These are phyloP conservation scores for Neelides folsomi DNA, from an alignment of 2,888 invertebrate genomes.

Conservation along the genomic window DNA sequence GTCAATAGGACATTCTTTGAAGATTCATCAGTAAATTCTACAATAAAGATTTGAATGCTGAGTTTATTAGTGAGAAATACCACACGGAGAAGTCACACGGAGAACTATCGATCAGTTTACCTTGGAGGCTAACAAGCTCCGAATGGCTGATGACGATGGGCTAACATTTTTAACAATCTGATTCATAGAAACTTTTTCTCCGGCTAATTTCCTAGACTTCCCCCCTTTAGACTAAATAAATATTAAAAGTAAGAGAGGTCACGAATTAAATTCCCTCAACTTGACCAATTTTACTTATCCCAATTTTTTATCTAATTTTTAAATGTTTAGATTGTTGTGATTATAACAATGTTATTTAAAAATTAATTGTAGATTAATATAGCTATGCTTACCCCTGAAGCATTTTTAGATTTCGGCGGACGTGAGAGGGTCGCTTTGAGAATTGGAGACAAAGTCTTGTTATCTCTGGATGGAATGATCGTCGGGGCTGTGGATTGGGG, in stretches of 20 bases:
- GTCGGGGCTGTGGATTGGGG: constrained; percentile 35
- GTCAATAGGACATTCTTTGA: too few relatives aligned
- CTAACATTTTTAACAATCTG: constrained; percentile 11
- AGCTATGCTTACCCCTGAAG: constrained; percentile 27
- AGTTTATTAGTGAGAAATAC: too few relatives aligned
- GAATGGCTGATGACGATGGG: constrained; percentile 31
- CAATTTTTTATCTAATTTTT: too few relatives aligned
- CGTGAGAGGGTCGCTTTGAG: constrained; percentile 70
- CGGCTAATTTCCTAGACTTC: constrained; percentile 6
- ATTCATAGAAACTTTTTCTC: constrained; percentile 5
- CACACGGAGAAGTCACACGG: too few relatives aligned
- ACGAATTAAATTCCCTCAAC: too few relatives aligned
- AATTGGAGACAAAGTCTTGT: constrained; percentile 52
- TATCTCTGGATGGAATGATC: constrained; percentile 35
- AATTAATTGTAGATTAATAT: too few relatives aligned
- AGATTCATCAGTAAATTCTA: too few relatives aligned
- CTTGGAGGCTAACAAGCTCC: constrained; percentile 33
- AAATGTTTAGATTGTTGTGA: too few relatives aligned
- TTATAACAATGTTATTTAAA: too few relatives aligned
- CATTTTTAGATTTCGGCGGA: constrained; percentile 40
- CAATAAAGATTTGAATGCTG: too few relatives aligned
- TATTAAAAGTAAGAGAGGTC: too few relatives aligned
- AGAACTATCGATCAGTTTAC: constrained; percentile 22
- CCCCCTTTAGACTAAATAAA: background rate
- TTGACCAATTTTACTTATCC: too few relatives aligned